These are phyloP conservation scores for Lathronympha strigana DNA, from an alignment of 2,888 invertebrate genomes.

Conservation along the genomic window DNA sequence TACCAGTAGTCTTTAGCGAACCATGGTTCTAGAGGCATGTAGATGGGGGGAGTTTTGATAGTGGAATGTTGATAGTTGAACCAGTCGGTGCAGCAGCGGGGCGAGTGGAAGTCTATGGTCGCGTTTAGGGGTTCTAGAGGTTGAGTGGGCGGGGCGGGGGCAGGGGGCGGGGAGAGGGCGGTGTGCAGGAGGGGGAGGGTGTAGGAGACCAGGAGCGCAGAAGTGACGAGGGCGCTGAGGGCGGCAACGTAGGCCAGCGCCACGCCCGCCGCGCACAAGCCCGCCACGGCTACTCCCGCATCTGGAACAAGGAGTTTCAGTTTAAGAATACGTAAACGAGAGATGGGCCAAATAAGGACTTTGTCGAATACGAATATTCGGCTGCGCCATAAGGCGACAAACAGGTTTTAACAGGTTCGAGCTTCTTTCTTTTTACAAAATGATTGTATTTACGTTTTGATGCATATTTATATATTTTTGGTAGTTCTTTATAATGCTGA, in stretches of 20 bases:
- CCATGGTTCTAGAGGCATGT: not conserved
- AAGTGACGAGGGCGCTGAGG: constrained; percentile 53
- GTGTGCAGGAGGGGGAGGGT: constrained; percentile 43
- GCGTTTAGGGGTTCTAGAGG: constrained; percentile 42
- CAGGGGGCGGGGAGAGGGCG: constrained; percentile 41
- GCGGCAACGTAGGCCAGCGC: constrained; percentile 52
- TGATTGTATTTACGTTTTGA: too few species aligned
- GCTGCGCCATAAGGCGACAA: too few species aligned
- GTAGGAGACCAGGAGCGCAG: constrained; percentile 52
- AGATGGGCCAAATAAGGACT: too few species aligned
- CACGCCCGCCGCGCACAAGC: constrained; percentile 47
- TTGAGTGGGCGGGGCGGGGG: constrained; percentile 40
- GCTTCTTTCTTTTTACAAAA: too few species aligned
- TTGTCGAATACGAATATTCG: too few species aligned
- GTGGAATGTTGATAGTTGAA: constrained; percentile 51
- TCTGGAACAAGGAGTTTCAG: not conserved
- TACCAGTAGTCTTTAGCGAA: constrained; percentile 65
- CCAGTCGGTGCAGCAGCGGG: constrained; percentile 67
- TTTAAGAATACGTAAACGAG: too few species aligned
- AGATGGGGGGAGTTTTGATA: constrained; percentile 21
- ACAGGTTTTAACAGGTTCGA: too few species aligned
- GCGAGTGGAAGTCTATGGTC: constrained; percentile 43
- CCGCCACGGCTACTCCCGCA: constrained; percentile 59
- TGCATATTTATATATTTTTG: too few species aligned
- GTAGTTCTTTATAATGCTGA: too few species aligned